Conservation (phyloP, 2,113 vertebrate genomes). For the Mesembrinibis cayennensis region DNA sequence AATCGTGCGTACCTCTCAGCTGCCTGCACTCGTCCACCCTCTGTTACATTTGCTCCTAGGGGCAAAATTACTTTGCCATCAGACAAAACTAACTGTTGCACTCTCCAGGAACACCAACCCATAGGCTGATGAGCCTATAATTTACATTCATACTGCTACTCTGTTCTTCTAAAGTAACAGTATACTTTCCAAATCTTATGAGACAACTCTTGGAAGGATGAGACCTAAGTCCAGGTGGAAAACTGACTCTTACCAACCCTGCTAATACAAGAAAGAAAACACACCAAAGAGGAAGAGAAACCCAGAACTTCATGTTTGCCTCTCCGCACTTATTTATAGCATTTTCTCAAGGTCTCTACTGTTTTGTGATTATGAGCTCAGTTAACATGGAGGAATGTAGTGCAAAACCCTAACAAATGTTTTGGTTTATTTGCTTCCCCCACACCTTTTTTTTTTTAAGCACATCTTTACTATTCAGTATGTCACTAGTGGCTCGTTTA, state of each 20-base stretch:
- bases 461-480: neutral
- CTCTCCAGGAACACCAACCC: neutral
- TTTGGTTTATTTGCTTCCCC: neutral
- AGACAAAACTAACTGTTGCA: neutral
- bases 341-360: neutral
- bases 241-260: neutral
- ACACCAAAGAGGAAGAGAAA: neutral
- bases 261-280: neutral
- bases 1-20: rapidly evolving
- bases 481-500: neutral
- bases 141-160: neutral
- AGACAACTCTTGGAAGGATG: neutral
- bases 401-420: neutral
- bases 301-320: neutral
- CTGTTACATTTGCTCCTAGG: rapidly evolving
- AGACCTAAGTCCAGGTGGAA: neutral
- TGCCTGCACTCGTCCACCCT: neutral
- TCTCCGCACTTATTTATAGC: neutral
- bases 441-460: neutral
- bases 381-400: neutral
- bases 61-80: neutral
- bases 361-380: neutral
- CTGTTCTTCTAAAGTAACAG: neutral
- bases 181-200: neutral
- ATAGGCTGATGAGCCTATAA: neutral